These are phyloP conservation scores for Phaedon cochleariae DNA, from an alignment of 2,888 invertebrate genomes.

Conservation along the genomic window DNA sequence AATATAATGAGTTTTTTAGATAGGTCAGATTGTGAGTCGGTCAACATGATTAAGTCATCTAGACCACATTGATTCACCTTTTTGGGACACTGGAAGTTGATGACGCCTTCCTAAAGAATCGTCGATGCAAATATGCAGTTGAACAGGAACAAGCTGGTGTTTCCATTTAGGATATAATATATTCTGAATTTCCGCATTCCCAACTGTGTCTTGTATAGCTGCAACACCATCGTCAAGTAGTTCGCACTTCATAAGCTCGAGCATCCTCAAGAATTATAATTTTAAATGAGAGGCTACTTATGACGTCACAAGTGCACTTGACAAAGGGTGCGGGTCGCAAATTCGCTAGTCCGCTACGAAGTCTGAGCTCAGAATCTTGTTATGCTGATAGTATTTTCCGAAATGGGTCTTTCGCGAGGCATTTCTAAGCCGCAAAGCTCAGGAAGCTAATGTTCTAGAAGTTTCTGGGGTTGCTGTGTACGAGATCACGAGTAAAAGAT, in stretches of 20 bases:
- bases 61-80: no score
- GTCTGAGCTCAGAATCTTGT: not conserved
- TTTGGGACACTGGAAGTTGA: no score
- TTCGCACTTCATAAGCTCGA: not conserved
- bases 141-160: no score
- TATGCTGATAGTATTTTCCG: not conserved
- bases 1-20: no score
- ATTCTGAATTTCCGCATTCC: not conserved
- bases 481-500: not conserved
- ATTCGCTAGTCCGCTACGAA: not conserved
- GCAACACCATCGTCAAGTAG: not conserved
- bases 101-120: no score
- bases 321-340: slow-evolving; percentile 21
- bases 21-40: no score
- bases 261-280: slow-evolving; percentile 32
- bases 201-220: not conserved
- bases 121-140: no score
- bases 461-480: not conserved
- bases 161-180: not conserved
- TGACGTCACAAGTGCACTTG: slow-evolving; percentile 30
- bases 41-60: no score
- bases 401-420: not conserved
- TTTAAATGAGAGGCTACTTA: slow-evolving; percentile 36
- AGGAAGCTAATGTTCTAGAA: not conserved
- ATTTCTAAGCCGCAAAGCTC: not conserved